Base-by-base conservation (phyloP, 1,140 invertebrate genomes). In the Euschistus heros region DNA sequence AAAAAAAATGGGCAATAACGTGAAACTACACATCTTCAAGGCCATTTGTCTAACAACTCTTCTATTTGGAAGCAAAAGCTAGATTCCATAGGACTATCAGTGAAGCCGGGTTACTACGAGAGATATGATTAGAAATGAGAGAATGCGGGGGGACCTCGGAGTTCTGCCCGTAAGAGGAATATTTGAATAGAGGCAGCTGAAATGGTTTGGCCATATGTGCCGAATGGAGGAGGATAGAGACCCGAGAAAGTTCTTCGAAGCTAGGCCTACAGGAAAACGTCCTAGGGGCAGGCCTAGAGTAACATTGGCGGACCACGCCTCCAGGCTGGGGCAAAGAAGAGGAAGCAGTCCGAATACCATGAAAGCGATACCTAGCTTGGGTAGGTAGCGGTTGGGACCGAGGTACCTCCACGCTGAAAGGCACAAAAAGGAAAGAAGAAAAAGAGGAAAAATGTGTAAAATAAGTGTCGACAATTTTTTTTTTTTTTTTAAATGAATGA, bases 171-270 rank as follows among this genome's bases (percentile, higher is more conserved):
- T 50, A 20, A 50, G 14, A 14, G 47, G n/a, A 8, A 20, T n/a
- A 2, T 8, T 50, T 20, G 47, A 50, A 22, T 10, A 50, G 5
- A 50, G 20, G 14, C 47, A 50, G 14, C 47, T 50, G 4, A 50
- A 17, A 50, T 50, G 47, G 20, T 50, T 20, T 4, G 47, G 47
- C 5, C 47, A 57, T 24, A 22, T 57, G 2, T 57, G 54, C 5
- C 24, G 54, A 8, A 26, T 57, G 18, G 8, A 18, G 4, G 24
- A 24, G 26, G 54, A 57, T 15, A 17, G 54, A 22, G 54, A 57
- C 2, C 54, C 54, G 10, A 57, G 54, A 24, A 57, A 24, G n/a
- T 57, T 18, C n/a, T 57, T 57, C 26, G 54, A 57, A 22, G 54
- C 24, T 22, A 57, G 4, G 15, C 24, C 54, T 6, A 26, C 20